Evolutionary conservation across 2,888 invertebrate species (phyloP).

Genomic region (Metacarcinus magister): DNA sequence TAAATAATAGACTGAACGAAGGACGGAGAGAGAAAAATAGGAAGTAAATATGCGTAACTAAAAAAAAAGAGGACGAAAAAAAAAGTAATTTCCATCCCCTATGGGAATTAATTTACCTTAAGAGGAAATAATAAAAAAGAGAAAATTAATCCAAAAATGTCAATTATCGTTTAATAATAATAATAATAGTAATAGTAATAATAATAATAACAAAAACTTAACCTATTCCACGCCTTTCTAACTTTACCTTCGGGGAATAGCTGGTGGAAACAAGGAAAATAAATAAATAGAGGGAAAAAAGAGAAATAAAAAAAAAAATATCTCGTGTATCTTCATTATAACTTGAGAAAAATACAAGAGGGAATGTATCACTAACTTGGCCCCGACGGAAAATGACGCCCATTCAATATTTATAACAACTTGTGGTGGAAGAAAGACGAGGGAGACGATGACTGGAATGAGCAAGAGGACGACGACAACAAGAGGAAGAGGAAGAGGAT

Average conservation of each 20-base stretch:
- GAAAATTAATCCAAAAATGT: no score
- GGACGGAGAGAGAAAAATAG: background rate
- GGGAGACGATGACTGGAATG: background rate
- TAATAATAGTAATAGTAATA: no score
- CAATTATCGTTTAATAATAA: no score
- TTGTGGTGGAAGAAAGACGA: background rate
- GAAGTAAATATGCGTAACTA: background rate
- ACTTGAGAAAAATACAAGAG: conserved; percentile 26
- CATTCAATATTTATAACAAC: conserved; percentile 27
- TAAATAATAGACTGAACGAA: background rate
- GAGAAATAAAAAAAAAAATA: background rate
- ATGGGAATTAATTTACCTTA: no score
- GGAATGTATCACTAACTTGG: conserved; percentile 26
- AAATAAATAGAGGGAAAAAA: no score
- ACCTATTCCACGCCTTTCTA: no score
- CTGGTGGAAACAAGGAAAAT: no score
- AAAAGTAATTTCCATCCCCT: no score
- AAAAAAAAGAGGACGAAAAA: background rate
- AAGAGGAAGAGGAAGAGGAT: background rate
- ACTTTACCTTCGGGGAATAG: no score
- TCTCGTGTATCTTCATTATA: conserved; percentile 26
- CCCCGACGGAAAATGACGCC: background rate
- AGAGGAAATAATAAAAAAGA: no score
- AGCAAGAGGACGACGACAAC: no score
- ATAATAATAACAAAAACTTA: no score